These are phyloP conservation scores for Anas flavirostris DNA, from an alignment of 2,797 vertebrate species.

Conservation along the genomic window DNA sequence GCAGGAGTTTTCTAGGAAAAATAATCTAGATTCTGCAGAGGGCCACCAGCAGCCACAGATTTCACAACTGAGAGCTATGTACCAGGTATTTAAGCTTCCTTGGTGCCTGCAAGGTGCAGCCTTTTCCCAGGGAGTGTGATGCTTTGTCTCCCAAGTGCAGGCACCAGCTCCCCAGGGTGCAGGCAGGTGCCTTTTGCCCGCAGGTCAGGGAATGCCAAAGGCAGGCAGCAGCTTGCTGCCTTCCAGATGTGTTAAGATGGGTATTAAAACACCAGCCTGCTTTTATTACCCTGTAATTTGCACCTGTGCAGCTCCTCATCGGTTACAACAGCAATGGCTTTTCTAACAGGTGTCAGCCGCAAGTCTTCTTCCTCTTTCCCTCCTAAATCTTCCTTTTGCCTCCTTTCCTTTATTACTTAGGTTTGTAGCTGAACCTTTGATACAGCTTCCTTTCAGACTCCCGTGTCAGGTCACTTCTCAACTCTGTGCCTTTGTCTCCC, in stretches of 20 bases:
- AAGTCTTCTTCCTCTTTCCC: not conserved
- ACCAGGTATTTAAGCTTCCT: not conserved
- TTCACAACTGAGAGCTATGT: not conserved
- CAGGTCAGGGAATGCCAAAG: not conserved
- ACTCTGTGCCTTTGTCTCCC: not conserved
- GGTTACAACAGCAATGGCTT: not conserved
- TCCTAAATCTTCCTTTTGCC: not conserved
- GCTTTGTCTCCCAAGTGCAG: not conserved
- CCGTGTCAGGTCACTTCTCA: not conserved
- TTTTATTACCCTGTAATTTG: not conserved
- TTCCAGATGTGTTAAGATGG: not conserved
- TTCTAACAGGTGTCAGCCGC: not conserved
- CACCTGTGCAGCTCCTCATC: not conserved
- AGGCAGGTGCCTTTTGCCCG: not conserved
- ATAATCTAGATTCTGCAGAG: not conserved
- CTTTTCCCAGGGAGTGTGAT: rapidly evolving
- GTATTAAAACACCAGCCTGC: not conserved
- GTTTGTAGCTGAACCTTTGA: not conserved
- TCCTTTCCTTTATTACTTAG: not conserved
- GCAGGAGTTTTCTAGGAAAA: not conserved
- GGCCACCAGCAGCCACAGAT: not conserved
- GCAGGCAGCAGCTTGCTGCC: not conserved
- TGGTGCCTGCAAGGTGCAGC: rapidly evolving
- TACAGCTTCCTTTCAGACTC: not conserved
- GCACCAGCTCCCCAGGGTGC: not conserved